Evolutionary conservation across 2,797 vertebrate genomes (phyloP), one percentile per base, ranked within the genome.

Genomic region (Peromyscus eremicus): DNA sequence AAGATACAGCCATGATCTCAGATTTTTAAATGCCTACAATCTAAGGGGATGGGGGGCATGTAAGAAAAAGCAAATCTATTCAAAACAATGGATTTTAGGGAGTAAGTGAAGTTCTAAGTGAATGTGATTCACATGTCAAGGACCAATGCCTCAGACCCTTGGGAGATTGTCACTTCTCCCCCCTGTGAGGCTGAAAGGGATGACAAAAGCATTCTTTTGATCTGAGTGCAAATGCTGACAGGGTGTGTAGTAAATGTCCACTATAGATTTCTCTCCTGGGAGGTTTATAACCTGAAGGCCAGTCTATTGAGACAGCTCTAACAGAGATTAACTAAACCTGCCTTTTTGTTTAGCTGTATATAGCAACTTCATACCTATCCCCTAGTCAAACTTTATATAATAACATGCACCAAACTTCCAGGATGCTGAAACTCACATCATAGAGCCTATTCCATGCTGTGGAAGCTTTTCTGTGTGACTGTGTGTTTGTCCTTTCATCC

Each of bases 181-280:
- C 49, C 27, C 0, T 29, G 10, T 49, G 10, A 34, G 0, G 10
- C 7, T 85, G 3, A 21, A 34, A 46, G 29, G 32, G 0, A 66
- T 1, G 21, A 64, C 5, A 23, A 46, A 64, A 34, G 1, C 10
- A 83, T 64, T 85, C 40, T 34, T 68, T 29, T 34, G 17, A 13
- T 49, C 29, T n/a, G 29, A 85, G 64, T 85, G 27, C 29, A 19
- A 66, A 43, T 21, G 6, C 21, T 85, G 64, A 52, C 43, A n/a
- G 3, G 49, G 6, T 68, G 19, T 49, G 68, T n/a, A n/a, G 43
- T n/a, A 49, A 85, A 68, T n/a, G 6, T 85, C 19, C 16, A 34
- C 29, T 17, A 34, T 5, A 68, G 3, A n/a, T 79, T 55, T 52
- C 77, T 79, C 9, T 79, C 9, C 77, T 21, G 1, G 29, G 49